phyloP scores from a whole-genome alignment of 1,140 invertebrate species.

The Condylostylus longicornis region DNA sequence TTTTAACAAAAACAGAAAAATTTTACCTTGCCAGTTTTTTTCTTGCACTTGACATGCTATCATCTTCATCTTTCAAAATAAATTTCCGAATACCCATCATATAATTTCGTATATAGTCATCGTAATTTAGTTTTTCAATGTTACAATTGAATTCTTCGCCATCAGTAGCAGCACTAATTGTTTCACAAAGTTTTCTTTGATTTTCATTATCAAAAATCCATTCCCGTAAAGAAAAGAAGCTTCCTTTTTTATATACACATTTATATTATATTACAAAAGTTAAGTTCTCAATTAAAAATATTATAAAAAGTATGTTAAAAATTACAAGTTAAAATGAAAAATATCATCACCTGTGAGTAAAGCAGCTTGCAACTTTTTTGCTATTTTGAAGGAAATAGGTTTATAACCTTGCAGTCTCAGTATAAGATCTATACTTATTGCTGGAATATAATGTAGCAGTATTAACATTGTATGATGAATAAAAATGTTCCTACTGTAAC shows the following conservation, averaged over 20 bases:
- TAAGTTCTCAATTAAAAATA: background rate
- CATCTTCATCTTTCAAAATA: constrained; percentile 57
- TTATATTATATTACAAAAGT: background rate
- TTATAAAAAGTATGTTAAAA: background rate
- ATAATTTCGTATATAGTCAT: constrained; percentile 52
- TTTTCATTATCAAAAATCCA: constrained; percentile 73
- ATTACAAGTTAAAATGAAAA: background rate
- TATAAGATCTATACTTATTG: constrained; percentile 58
- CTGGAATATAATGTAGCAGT: constrained; percentile 62
- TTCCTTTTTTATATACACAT: constrained; percentile 33
- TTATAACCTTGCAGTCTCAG: constrained; percentile 54
- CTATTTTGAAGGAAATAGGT: constrained; percentile 74
- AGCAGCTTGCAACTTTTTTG: constrained; percentile 61
- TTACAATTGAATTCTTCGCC: constrained; percentile 24
- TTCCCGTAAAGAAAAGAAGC: constrained; percentile 76
- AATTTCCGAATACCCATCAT: constrained; percentile 65
- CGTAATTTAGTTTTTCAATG: constrained; percentile 42
- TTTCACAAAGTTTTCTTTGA: constrained; percentile 43
- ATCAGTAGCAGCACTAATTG: too few species aligned
- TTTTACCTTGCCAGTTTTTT: constrained; percentile 42
- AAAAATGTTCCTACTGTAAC: constrained; percentile 54
- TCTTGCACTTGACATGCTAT: constrained; percentile 45
- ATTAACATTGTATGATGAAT: constrained; percentile 55
- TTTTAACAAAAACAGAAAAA: background rate
- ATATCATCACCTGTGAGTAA: constrained; percentile 37